Evolutionary conservation across 1,140 invertebrate genomes (phyloP).

Genomic region (Aphaenogaster floridana): DNA sequence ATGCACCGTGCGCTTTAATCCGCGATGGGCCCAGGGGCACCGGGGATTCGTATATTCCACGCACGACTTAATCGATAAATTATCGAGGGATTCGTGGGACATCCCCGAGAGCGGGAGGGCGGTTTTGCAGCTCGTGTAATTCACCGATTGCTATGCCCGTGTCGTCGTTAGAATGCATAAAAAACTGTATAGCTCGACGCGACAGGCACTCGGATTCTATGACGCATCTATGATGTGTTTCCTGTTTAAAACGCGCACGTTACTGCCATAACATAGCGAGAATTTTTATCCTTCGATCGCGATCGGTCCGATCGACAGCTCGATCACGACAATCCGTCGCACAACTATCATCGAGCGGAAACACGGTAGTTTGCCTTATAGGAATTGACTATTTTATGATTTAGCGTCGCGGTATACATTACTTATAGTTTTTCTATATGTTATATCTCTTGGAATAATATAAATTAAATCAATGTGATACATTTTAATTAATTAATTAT

Average conservation of each 20-base stretch:
- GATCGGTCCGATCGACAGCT: constrained; percentile 1
- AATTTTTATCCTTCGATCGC: constrained; percentile 38
- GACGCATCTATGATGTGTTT: constrained; percentile 48
- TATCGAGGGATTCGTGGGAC: constrained; percentile 75
- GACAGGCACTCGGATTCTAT: neutral
- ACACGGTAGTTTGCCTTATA: constrained; percentile 25
- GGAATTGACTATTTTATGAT: neutral
- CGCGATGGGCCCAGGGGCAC: neutral
- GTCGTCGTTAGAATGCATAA: constrained; percentile 60
- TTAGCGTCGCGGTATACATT: neutral
- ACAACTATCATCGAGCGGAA: neutral
- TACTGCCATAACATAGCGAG: neutral
- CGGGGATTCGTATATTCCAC: constrained; percentile 70
- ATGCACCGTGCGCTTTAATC: constrained; percentile 71
- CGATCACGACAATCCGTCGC: neutral
- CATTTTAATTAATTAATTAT: constrained; percentile 13
- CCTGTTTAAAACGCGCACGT: constrained; percentile 39
- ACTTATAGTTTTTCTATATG: neutral
- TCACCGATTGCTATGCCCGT: constrained; percentile 63
- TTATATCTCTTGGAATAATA: neutral
- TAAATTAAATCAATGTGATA: neutral
- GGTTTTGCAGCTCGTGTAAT: constrained; percentile 73
- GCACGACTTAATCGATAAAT: constrained; percentile 77
- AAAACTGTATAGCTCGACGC: neutral
- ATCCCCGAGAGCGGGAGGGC: constrained; percentile 9